phyloP scores from a whole-genome alignment of 2,113 vertebrate species.

The Syrmaticus mikado region DNA sequence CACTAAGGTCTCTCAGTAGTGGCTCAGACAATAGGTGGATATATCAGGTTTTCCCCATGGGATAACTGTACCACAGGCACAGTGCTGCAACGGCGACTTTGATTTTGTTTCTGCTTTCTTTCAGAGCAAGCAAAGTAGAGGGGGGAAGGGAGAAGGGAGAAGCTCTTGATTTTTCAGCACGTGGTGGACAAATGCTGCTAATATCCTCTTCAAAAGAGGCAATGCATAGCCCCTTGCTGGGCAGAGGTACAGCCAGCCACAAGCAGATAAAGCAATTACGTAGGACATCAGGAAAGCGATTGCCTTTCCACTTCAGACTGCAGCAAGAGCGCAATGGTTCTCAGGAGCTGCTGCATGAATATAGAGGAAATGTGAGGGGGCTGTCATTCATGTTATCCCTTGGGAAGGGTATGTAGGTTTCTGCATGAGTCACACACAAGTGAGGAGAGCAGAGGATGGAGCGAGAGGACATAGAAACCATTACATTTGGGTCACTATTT shows the following conservation, averaged over 20 bases:
- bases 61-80: slow-evolving; percentile 4
- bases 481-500: neutral
- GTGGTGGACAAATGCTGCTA: neutral
- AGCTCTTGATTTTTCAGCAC: neutral
- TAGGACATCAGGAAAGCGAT: neutral
- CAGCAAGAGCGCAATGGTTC: neutral
- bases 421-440: neutral
- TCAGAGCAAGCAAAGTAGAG: neutral
- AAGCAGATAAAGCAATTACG: slow-evolving; percentile 2
- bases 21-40: slow-evolving; percentile 66
- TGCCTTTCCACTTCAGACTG: neutral
- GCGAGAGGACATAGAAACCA: neutral
- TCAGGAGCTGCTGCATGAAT: neutral
- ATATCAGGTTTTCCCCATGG: slow-evolving; percentile 58
- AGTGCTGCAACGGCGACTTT: neutral
- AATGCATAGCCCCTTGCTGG: neutral
- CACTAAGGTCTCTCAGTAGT: slow-evolving; percentile 19
- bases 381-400: neutral
- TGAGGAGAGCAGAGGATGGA: neutral
- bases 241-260: neutral
- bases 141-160: neutral
- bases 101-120: slow-evolving; percentile 57
- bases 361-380: neutral
- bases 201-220: neutral
- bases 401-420: neutral